These are phyloP conservation scores for Cyaniris semiargus DNA, from an alignment of 2,888 invertebrate species.

Conservation along the genomic window DNA sequence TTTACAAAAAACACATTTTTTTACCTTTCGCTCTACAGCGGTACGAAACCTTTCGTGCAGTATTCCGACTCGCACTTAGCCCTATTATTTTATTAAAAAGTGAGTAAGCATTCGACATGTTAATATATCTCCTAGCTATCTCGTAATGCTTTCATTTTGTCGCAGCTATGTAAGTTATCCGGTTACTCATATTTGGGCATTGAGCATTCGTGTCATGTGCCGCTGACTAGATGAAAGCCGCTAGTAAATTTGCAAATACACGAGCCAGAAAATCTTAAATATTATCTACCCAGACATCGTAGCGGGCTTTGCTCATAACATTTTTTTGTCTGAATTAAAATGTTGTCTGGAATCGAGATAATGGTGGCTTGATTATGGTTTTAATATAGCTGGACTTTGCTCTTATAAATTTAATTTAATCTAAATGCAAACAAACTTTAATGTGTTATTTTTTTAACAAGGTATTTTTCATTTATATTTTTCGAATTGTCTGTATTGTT, in stretches of 20 bases:
- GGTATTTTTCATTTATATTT: too few relatives aligned
- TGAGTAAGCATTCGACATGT: neutral
- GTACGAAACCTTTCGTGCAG: too few relatives aligned
- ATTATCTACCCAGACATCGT: neutral
- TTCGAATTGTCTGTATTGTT: too few relatives aligned
- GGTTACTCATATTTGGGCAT: neutral
- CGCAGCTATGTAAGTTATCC: neutral
- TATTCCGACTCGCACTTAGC: too few relatives aligned
- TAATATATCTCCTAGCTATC: neutral
- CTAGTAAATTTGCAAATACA: slow-evolving; percentile 5
- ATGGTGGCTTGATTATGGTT: neutral
- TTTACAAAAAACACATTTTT: too few relatives aligned
- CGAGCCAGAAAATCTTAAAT: slow-evolving; percentile 4
- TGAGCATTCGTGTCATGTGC: slow-evolving; percentile 14
- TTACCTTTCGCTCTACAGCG: too few relatives aligned
- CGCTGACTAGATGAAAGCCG: slow-evolving; percentile 11
- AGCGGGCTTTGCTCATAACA: neutral
- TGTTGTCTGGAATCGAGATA: neutral
- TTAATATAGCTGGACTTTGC: neutral
- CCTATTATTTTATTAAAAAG: neutral
- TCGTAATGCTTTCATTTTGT: slow-evolving; percentile 8
- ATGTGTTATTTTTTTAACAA: too few relatives aligned
- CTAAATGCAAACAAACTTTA: too few relatives aligned
- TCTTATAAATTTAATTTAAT: neutral
- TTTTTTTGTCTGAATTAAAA: neutral